These are phyloP conservation scores for Orientallactaga bullata DNA, from an alignment of 2,113 vertebrate species.

Conservation along the genomic window DNA sequence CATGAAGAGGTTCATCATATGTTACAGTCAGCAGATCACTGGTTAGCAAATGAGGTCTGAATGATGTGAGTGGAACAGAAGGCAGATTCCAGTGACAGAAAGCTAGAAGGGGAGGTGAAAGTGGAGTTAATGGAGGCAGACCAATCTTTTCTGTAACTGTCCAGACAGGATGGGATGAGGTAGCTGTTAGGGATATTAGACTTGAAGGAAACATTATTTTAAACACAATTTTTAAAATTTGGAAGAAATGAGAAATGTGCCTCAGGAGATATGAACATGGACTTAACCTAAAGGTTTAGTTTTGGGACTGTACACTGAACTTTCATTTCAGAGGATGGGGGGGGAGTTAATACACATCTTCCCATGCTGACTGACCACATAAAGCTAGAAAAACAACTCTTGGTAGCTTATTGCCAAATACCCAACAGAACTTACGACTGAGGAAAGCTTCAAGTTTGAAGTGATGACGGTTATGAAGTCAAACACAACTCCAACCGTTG, in stretches of 20 bases:
- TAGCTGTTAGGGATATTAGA: neutral
- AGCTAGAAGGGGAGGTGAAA: neutral
- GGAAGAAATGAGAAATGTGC: neutral
- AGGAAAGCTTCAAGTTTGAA: neutral
- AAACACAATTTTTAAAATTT: neutral
- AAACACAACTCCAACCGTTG: neutral
- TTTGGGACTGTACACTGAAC: neutral
- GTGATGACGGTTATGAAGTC: neutral
- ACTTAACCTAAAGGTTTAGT: no score
- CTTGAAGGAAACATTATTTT: neutral
- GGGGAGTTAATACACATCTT: neutral
- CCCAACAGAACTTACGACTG: neutral
- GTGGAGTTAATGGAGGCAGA: no score
- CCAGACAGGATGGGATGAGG: neutral
- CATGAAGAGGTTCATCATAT: neutral
- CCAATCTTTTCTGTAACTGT: neutral
- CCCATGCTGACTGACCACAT: rapidly evolving
- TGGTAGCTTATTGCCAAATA: neutral
- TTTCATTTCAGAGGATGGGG: neutral
- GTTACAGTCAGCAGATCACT: neutral
- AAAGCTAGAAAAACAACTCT: neutral
- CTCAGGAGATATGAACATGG: no score
- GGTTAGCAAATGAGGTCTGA: neutral
- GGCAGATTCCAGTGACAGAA: neutral
- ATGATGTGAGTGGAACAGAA: neutral